Percentiles rank a stretch among this genome's conserved stretches.
phyloP scores from a whole-genome alignment of 2,113 vertebrate species.

The Tachysurus fulvidraco region DNA sequence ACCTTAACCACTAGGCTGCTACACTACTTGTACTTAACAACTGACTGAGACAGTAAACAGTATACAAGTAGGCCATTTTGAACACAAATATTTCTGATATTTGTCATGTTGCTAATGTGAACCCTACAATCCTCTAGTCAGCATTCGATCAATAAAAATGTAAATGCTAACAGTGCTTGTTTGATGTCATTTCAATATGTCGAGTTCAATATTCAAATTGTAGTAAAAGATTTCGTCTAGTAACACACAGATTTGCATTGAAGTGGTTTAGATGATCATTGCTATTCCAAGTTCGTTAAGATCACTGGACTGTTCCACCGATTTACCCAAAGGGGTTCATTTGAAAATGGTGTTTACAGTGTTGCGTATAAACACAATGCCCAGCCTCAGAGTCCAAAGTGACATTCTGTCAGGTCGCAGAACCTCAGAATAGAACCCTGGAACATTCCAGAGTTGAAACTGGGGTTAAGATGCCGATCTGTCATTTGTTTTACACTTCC shows the following conservation, averaged over 20 bases:
- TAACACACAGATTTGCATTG: not conserved
- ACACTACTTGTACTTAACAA: not conserved
- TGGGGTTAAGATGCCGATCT: slow-evolving; percentile 36
- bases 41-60: not conserved
- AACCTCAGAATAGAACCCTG: slow-evolving; percentile 59
- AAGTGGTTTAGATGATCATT: not conserved
- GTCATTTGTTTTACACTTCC: slow-evolving; percentile 38
- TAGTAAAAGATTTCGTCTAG: not conserved
- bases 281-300: slow-evolving; percentile 46
- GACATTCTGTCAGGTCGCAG: slow-evolving; percentile 42
- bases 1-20: not conserved
- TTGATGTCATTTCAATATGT: not conserved
- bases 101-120: not conserved
- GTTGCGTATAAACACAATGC: slow-evolving; percentile 63
- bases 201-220: not conserved
- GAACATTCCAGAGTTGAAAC: slow-evolving; percentile 35
- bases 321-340: slow-evolving; percentile 66
- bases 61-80: not conserved
- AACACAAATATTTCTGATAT: not conserved
- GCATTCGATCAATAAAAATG: not conserved
- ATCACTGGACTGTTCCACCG: slow-evolving; percentile 38
- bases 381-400: slow-evolving; percentile 44
- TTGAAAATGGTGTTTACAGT: slow-evolving; percentile 58
- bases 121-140: not conserved
- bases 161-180: not conserved